Conservation (phyloP, 2,888 invertebrate genomes). For the Ephialtes manifestator region DNA sequence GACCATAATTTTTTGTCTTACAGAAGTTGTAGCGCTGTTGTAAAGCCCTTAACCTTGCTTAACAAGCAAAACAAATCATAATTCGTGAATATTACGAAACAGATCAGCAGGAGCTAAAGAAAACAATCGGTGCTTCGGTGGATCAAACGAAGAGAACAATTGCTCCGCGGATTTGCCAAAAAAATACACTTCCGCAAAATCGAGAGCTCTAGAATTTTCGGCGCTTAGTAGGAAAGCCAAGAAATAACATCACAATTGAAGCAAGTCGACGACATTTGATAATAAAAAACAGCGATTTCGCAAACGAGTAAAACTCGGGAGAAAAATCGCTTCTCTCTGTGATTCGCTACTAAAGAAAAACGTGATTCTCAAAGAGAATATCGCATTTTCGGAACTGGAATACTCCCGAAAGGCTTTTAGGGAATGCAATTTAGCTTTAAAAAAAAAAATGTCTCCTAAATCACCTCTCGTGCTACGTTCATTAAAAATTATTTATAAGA, state of each 20-base stretch:
- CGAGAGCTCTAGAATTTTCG: slow-evolving; percentile 7
- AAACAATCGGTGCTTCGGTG: background rate
- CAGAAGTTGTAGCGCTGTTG: too few species aligned
- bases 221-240: slow-evolving; percentile 12
- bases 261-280: background rate
- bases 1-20: background rate
- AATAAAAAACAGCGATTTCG: background rate
- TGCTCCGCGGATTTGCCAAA: background rate
- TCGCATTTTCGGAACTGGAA: background rate
- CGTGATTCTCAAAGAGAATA: background rate
- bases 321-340: background rate
- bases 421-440: background rate
- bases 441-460: too few species aligned
- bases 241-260: slow-evolving; percentile 2
- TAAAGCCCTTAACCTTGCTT: too few species aligned
- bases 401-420: background rate
- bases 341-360: background rate
- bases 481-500: background rate
- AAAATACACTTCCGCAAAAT: background rate
- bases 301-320: slow-evolving; percentile 10
- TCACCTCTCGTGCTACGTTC: background rate
- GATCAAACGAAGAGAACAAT: slow-evolving; percentile 22
- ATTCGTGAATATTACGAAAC: slow-evolving; percentile 9
- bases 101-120: slow-evolving; percentile 25
- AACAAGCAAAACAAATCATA: background rate